Evolutionary conservation across 2,113 vertebrate genomes (phyloP), one percentile per base, ranked within the genome.

Genomic region (Otolemur garnettii): DNA sequence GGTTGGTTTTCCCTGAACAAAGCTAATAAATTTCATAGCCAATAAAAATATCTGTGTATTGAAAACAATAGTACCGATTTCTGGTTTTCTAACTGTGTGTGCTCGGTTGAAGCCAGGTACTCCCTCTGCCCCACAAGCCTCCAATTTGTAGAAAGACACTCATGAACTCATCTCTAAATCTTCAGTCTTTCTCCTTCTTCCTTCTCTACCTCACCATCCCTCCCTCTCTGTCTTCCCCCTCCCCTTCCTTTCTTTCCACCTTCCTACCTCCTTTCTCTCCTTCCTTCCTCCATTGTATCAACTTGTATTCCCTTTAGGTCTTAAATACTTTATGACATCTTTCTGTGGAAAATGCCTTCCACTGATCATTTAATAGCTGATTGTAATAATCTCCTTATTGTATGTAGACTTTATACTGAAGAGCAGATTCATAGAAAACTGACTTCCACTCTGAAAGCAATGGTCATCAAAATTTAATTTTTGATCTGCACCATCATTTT

Each of bases 1-100:
- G 87, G 83, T 97, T 94, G 68, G 53, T 94, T 89, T 97, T 98
- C 95, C 96, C 96, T 55, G 26, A 81, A 96, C 82, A 96, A 83
- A 94, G 66, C 17, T 87, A 72, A n/a, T 86, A 72, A 74, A 87
- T 80, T 97, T 93, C 11, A 83, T 18, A 96, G 57, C 57, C 60
- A 93, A 77, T 93, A 24, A 90, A 96, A 91, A 30, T 45, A 35
- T 24, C 22, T 38, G 75, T 62, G 2, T n/a, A 69, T 68, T 86
- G 28, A 94, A 71, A 93, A 84, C 22, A 78, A 45, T 35, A 78
- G 33, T 17, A 35, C 0, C 2, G 30, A 9, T n/a, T 28, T 72
- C 33, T 85, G 33, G 50, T 89, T 96, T 91, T 35, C 82, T 87
- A 33, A 50, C 2, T 33, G 2, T 55, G 28, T 55, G 9, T 53